Percentiles rank a stretch among this genome's conserved stretches.
Conservation (phyloP, 2,113 vertebrate species). For the Nothoprocta pentlandii region DNA sequence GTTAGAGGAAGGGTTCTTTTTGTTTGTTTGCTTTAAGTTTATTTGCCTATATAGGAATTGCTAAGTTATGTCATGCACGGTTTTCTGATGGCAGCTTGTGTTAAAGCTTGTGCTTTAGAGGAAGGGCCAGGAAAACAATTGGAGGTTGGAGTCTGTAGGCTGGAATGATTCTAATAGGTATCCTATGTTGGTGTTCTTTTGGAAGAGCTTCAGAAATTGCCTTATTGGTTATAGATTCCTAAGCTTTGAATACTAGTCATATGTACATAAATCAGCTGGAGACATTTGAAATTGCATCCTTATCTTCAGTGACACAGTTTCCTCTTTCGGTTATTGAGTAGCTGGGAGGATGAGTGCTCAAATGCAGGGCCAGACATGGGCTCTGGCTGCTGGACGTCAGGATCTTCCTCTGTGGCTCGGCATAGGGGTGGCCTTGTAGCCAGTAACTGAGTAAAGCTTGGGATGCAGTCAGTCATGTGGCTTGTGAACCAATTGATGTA, state of each 20-base stretch:
- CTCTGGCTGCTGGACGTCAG: neutral
- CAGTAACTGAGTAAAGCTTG: neutral
- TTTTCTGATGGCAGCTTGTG: neutral
- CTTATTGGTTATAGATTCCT: neutral
- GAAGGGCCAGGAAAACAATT: neutral
- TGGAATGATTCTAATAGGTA: neutral
- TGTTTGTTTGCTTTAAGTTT: neutral
- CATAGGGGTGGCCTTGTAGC: neutral
- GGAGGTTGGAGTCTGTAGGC: neutral
- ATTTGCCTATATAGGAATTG: neutral
- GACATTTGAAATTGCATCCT: neutral
- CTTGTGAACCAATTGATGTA: neutral
- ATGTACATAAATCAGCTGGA: neutral
- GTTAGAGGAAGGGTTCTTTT: neutral
- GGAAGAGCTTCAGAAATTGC: neutral
- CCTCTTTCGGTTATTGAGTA: neutral
- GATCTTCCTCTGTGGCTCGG: neutral
- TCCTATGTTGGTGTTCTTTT: neutral
- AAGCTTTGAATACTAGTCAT: neutral
- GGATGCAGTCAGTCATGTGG: neutral
- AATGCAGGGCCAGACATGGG: neutral
- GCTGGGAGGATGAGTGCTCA: no score
- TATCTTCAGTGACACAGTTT: neutral
- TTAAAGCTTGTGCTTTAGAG: neutral
- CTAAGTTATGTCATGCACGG: fast-evolving